These are phyloP conservation scores for Hipposideros armiger DNA, from an alignment of 2,113 vertebrate genomes.

Conservation along the genomic window DNA sequence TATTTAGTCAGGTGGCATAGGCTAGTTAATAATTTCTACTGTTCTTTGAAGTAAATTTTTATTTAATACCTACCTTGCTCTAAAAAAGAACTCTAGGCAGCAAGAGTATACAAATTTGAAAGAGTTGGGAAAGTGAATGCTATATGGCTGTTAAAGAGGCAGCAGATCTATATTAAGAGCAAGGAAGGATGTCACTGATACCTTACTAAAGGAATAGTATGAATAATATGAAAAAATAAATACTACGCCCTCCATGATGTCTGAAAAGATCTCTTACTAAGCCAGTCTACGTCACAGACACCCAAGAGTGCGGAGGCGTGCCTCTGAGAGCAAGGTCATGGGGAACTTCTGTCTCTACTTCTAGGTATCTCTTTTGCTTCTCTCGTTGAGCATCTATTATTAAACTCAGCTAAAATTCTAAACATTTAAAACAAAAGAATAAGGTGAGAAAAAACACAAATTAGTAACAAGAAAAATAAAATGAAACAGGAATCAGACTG, in stretches of 20 bases:
- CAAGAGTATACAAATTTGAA: neutral
- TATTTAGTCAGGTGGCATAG: neutral
- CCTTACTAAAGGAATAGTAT: neutral
- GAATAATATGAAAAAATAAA: too few species aligned
- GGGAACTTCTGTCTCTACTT: neutral
- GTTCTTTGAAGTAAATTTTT: neutral
- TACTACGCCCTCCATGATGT: neutral
- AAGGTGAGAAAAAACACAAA: neutral
- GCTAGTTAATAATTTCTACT: neutral
- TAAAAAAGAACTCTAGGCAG: neutral
- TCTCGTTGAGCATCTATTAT: neutral
- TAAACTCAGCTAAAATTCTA: slow-evolving; percentile 48
- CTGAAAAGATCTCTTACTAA: neutral
- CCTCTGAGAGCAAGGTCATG: neutral
- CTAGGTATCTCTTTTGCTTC: neutral
- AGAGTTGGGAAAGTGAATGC: neutral
- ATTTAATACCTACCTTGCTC: neutral
- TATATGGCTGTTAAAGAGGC: neutral
- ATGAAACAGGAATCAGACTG: neutral
- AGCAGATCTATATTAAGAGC: neutral
- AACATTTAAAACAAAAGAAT: neutral
- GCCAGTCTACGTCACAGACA: neutral
- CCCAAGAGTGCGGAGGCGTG: neutral
- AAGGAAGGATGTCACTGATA: neutral
- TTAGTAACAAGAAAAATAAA: slow-evolving; percentile 1